Evolutionary conservation across 2,113 vertebrate species (phyloP), one percentile per base, ranked within the genome.

Genomic region (Malurus alboscapulatus): DNA sequence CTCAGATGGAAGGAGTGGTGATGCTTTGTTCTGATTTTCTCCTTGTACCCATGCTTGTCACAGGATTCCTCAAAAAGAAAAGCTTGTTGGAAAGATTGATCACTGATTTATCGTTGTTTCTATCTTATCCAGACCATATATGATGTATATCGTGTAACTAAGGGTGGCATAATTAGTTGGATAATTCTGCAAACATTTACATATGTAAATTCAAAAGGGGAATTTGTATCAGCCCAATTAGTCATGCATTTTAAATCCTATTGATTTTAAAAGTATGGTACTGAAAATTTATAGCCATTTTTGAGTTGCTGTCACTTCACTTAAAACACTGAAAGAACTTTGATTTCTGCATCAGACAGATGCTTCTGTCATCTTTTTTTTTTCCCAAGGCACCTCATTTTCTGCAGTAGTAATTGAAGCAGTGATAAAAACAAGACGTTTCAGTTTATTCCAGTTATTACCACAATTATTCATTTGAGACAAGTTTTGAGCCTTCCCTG

Each of bases 391-490:
- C 30, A 57, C 15, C 38, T 89, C 6, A 67, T 87, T 88, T 87
- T 89, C 29, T 51, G 19, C 69, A 29, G 26, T 55, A 51, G 63
- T 40, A 66, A 44, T 62, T 94, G 45, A 72, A 81, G 48, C 34
- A 63, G 67, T 48, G 51, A 73, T 83, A 83, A 92, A 88, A 84
- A 8, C 40, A 73, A 79, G 58, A 62, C 20, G 53, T 65, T 65
- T 84, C 22, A 20, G 47, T 84, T 96, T 94, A 65, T 93, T 89
- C 78, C 58, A 22, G 8, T 89, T 94, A 83, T 85, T 93, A 67
- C 38, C 14, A 27, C 50, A 66, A 20, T 89, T 87, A 71, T 29
- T 91, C 50, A 76, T 63, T 42, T 59, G 84, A 40, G 72, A 42
- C 59, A 80, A 16, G 14, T 67, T 87, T 89, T 86, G 89, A 83